Percentiles rank a stretch among this genome's conserved stretches.
phyloP scores from a whole-genome alignment of 53 echinoderm and acorn worm genomes.

The Temnopleurus reevesii region DNA sequence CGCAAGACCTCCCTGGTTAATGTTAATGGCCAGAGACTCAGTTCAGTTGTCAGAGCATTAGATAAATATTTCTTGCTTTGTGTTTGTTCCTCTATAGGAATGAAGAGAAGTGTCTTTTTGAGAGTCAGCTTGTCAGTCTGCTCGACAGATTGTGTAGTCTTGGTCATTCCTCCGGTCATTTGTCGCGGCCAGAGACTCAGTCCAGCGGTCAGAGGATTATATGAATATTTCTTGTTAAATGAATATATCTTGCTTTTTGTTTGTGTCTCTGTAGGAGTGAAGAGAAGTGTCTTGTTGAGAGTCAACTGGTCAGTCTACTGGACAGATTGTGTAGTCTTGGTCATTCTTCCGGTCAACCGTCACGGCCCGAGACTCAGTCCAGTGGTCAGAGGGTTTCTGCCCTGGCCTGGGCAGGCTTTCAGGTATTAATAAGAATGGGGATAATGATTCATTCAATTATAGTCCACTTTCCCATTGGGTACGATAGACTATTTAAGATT shows the following conservation, averaged over 20 bases:
- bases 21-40: too few relatives aligned
- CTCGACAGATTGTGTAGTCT: constrained; percentile 87
- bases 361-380: constrained; percentile 52
- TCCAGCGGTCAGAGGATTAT: constrained; percentile 68
- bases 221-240: too few relatives aligned
- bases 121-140: constrained; percentile 78
- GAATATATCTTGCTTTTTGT: too few relatives aligned
- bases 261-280: too few relatives aligned
- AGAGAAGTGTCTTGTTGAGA: constrained; percentile 82
- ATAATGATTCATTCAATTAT: too few relatives aligned
- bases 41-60: too few relatives aligned
- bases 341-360: constrained; percentile 56
- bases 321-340: constrained; percentile 88
- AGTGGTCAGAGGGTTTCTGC: constrained; percentile 74
- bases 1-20: too few relatives aligned
- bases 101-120: constrained; percentile 85
- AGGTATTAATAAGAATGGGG: too few relatives aligned
- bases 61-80: too few relatives aligned
- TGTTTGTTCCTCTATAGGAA: constrained; percentile 53
- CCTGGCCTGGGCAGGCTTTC: constrained; percentile 91
- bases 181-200: constrained; percentile 50
- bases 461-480: too few relatives aligned
- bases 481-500: too few relatives aligned
- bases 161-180: constrained; percentile 64
- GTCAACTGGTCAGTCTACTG: constrained; percentile 79